These are phyloP conservation scores for Meloidogyne floridensis DNA, from an alignment of 1,140 invertebrate genomes.

Conservation along the genomic window DNA sequence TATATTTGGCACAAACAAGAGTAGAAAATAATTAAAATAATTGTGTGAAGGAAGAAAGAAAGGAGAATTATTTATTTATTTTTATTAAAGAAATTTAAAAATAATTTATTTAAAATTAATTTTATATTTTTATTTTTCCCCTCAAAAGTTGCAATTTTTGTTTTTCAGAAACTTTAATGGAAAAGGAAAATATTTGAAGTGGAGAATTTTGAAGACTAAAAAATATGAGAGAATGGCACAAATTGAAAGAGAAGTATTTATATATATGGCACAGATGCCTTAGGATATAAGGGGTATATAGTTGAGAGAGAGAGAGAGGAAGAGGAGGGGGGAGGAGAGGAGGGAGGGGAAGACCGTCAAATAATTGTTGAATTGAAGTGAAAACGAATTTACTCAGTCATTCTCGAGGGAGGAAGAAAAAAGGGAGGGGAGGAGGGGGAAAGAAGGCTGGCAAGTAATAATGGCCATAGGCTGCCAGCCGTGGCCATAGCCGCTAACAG, in stretches of 20 bases:
- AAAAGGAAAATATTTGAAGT: slow-evolving; percentile 6
- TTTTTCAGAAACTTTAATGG: neutral
- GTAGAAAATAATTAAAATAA: too few relatives aligned
- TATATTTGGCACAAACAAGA: too few relatives aligned
- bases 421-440: neutral
- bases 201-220: neutral
- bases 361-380: neutral
- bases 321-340: slow-evolving; percentile 15
- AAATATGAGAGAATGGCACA: slow-evolving; percentile 15
- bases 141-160: neutral
- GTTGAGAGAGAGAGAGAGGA: neutral
- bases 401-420: slow-evolving; percentile 6
- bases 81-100: too few relatives aligned
- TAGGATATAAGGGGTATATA: neutral
- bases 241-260: neutral
- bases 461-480: neutral
- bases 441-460: neutral
- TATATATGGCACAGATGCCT: slow-evolving; percentile 4
- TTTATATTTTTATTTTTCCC: neutral
- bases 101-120: too few relatives aligned
- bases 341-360: slow-evolving; percentile 7
- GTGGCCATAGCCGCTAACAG: slow-evolving; percentile 10
- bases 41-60: too few relatives aligned
- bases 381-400: neutral
- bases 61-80: too few relatives aligned